Evolutionary conservation across 2,797 vertebrate genomes (phyloP).

Genomic region (Gymnothorax javanicus): DNA sequence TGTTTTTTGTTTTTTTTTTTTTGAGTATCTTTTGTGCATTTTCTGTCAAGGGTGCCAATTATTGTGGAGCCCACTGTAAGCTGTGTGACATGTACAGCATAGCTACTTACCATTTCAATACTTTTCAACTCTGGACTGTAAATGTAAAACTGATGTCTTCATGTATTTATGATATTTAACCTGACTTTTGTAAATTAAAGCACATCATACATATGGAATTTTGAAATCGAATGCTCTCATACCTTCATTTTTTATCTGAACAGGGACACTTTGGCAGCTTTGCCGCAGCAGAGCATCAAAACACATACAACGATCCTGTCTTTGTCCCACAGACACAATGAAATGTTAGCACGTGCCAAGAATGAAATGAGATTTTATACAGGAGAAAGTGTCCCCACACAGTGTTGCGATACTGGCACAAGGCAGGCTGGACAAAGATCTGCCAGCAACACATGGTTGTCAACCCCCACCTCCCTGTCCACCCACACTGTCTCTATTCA

Average conservation of each 20-base stretch:
- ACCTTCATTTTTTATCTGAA: not conserved
- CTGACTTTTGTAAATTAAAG: not conserved
- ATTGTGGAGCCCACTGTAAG: not conserved
- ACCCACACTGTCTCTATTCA: not conserved
- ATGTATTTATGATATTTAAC: not conserved
- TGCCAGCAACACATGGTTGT: not conserved
- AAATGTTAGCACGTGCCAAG: not conserved
- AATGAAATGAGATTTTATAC: slow-evolving; percentile 8
- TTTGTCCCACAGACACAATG: not conserved
- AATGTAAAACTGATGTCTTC: not conserved
- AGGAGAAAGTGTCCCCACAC: not conserved
- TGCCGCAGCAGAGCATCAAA: not conserved
- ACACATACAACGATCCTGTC: not conserved
- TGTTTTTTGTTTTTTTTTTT: no score
- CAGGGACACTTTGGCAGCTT: not conserved
- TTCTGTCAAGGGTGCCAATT: no score
- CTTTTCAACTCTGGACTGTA: not conserved
- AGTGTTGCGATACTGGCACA: slow-evolving; percentile 19
- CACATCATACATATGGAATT: not conserved
- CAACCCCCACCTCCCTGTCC: not conserved
- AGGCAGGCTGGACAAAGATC: not conserved
- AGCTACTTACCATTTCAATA: not conserved
- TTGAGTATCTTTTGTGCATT: no score
- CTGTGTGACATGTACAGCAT: not conserved
- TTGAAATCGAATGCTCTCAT: not conserved